Evolutionary conservation across 1,140 invertebrate species (phyloP).

Genomic region (Rhyzopertha dominica): DNA sequence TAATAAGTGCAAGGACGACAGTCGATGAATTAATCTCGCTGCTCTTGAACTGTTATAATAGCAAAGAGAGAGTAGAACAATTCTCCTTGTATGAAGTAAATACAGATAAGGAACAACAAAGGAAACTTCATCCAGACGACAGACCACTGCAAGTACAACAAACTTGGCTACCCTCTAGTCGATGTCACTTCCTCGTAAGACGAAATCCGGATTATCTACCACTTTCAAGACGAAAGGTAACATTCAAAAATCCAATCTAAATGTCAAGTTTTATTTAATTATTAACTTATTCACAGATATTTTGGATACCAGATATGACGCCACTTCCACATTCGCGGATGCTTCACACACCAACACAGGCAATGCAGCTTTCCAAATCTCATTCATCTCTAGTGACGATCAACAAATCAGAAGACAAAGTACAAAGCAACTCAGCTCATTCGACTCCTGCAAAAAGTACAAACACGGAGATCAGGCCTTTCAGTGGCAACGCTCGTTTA

Average conservation of each 20-base stretch:
- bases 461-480: constrained; percentile 34
- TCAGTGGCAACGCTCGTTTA: constrained; percentile 45
- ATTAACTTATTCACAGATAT: constrained; percentile 33
- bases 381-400: constrained; percentile 27
- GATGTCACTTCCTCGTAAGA: constrained; percentile 71
- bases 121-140: constrained; percentile 81
- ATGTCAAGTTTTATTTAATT: constrained; percentile 1
- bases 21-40: constrained; percentile 83
- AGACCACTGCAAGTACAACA: constrained; percentile 77
- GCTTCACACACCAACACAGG: constrained; percentile 18
- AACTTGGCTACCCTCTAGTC: constrained; percentile 59
- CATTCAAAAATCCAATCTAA: not conserved
- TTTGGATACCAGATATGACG: constrained; percentile 36
- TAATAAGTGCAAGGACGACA: constrained; percentile 85
- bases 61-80: constrained; percentile 72
- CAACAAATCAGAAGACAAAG: constrained; percentile 28
- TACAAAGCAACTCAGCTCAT: constrained; percentile 28
- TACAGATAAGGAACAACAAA: constrained; percentile 68
- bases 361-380: constrained; percentile 31
- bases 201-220: constrained; percentile 71
- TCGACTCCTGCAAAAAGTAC: constrained; percentile 21
- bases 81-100: constrained; percentile 84
- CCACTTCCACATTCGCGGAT: constrained; percentile 27
- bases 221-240: constrained; percentile 55
- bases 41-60: constrained; percentile 79